Evolutionary conservation across 2,797 vertebrate species (phyloP), one percentile per base, ranked within the genome.

Genomic region (Sebastolobus alascanus): DNA sequence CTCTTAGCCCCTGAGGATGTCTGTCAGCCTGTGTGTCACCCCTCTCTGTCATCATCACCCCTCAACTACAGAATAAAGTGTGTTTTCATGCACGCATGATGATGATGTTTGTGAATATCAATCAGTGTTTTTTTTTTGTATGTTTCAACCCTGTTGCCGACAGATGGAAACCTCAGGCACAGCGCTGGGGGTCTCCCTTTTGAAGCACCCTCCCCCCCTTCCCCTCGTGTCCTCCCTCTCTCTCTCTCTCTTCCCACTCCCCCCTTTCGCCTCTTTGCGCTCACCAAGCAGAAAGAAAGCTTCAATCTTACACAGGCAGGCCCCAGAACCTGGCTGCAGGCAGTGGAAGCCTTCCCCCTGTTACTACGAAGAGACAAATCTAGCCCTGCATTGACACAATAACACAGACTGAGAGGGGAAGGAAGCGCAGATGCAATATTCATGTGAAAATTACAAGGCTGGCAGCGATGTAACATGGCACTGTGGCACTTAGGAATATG

Each of bases 131-230:
- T 13, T 40, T 12, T 50, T 68, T 14, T 83, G 56, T 63, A 58
- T 85, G 87, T 90, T 88, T 86, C 80, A 76, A 70, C 82, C 65
- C 70, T 84, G 82, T 90, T 88, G 89, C 87, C 18, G 84, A 93
- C 93, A 94, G 93, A 94, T 94, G 93, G 93, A 93, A 92, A 92
- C 94, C 92, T 93, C 83, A 85, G 93, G 93, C 90, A 77, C 87
- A 84, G 75, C 16, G 83, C 93, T 80, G 84, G 89, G 85, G 87
- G 90, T 92, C 84, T 90, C 68, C 77, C 80, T 92, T 90, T 92
- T 90, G 77, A 93, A 93, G 82, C 79, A 68, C 73, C 83, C 80
- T 13, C 6, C 55, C 20, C 37, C 35, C 22, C 27, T 52, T 60
- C 35, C 33, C 52, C 43, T 77, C 80, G 22, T 55, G 46, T 20